Conservation (phyloP, 1,140 invertebrate species). For the Drosophila truncata region DNA sequence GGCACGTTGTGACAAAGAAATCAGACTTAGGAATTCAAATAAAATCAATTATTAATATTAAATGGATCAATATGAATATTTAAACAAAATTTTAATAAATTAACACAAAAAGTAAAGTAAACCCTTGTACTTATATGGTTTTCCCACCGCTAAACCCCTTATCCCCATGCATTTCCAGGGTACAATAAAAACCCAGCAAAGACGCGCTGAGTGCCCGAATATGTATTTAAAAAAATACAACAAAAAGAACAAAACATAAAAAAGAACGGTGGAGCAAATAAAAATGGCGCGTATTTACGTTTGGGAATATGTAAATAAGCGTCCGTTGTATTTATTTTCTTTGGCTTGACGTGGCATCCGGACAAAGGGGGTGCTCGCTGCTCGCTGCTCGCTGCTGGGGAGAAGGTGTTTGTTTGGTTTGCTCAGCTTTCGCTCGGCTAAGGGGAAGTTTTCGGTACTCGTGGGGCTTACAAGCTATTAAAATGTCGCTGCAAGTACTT, state of each 20-base stretch:
- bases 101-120: not conserved
- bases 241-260: constrained; percentile 40
- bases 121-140: too few species aligned
- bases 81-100: too few species aligned
- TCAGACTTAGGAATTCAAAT: too few species aligned
- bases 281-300: constrained; percentile 83
- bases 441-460: constrained; percentile 66
- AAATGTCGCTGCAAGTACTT: constrained; percentile 83
- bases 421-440: constrained; percentile 29
- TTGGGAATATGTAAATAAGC: constrained; percentile 84
- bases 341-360: constrained; percentile 63
- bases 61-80: too few species aligned
- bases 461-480: constrained; percentile 82
- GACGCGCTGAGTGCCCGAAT: constrained; percentile 67
- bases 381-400: not conserved
- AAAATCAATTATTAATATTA: too few species aligned
- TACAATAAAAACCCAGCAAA: constrained; percentile 36
- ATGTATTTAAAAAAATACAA: constrained; percentile 39
- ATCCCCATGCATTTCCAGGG: not conserved
- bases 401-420: constrained; percentile 48
- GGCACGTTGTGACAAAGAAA: too few species aligned
- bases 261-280: constrained; percentile 68
- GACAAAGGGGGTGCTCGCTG: constrained; percentile 29
- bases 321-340: constrained; percentile 81
- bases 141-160: not conserved